Conservation (phyloP, 2,888 invertebrate genomes). For the Scelioninae gen. 1 region DNA sequence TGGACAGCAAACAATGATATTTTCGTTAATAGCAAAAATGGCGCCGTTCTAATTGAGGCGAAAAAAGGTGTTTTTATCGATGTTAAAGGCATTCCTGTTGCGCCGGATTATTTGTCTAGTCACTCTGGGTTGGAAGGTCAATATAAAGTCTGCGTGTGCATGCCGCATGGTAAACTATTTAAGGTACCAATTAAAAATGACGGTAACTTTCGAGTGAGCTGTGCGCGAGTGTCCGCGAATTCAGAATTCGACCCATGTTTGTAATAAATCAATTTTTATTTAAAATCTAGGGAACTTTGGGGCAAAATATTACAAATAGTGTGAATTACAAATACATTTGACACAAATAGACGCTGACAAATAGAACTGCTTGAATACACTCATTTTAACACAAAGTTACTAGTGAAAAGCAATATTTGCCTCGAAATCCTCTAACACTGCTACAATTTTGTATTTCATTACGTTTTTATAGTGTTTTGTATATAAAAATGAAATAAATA, state of each 20-base stretch:
- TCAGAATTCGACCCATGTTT: constrained; percentile 88
- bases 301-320: constrained; percentile 5
- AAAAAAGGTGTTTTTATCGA: constrained; percentile 90
- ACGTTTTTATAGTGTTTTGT: constrained; percentile 46
- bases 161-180: constrained; percentile 94
- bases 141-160: constrained; percentile 95
- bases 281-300: not conserved
- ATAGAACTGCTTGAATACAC: not conserved
- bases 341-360: no score
- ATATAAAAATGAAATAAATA: constrained; percentile 50
- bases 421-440: not conserved
- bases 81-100: constrained; percentile 89
- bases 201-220: constrained; percentile 85
- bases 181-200: constrained; percentile 89
- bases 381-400: not conserved
- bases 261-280: constrained; percentile 74
- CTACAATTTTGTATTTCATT: constrained; percentile 1
- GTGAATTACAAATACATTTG: no score
- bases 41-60: constrained; percentile 87
- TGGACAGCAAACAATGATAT: constrained; percentile 93
- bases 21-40: constrained; percentile 90
- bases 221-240: constrained; percentile 87
- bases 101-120: constrained; percentile 83
- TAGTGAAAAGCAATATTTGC: not conserved
- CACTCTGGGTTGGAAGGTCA: constrained; percentile 85